Base-by-base conservation (phyloP, 2,888 invertebrate genomes). In the Drosophila basisetae region DNA sequence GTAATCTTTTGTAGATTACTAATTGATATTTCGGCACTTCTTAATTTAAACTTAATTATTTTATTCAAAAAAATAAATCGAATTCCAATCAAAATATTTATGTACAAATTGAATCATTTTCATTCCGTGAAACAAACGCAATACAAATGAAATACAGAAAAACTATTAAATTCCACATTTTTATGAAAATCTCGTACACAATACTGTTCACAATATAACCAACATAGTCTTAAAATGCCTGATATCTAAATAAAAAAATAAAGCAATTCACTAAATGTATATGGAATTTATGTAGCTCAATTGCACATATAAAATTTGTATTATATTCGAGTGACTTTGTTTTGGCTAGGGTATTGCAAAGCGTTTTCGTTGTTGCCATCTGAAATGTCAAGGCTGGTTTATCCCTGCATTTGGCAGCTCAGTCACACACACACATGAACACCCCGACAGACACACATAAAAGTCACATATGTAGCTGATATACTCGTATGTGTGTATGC, bases 371-470 rank as follows among this genome's bases (percentile, higher is more conserved):
- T 64, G 50, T 55, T 69, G 73, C 58, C 67, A 49, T 76, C 56
- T 61, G 63, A 89, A 87, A 89, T 89, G 89, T 89, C 87, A 87
- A 89, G 87, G 87, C 78, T 87, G 82, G 83, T 72, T 81, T 84
- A 77, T 79, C 58, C 79, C 78, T 84, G 84, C 79, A 76, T 84
- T 89, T 89, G 87, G 84, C 80, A 83, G 77, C 76, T 58, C 63
- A 41, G 64, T 43, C 65, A 50, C 47, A 64, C 58, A 37, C 39
- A 61, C 58, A 62, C 49, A 13, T 49, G 50, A 10, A 59, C 50
- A 54, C 9, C 7, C 4, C 16, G 25, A 54, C 52, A 59, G 41
- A 61, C 33, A 35, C 55, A 18, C 7, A 7, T 25, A 4, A 25
- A 25, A 30, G n/a, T 4, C 18, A n/a, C 41, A 67, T 61, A 59